Evolutionary conservation across 2,888 invertebrate genomes (phyloP).

Genomic region (Saturnia japonica): DNA sequence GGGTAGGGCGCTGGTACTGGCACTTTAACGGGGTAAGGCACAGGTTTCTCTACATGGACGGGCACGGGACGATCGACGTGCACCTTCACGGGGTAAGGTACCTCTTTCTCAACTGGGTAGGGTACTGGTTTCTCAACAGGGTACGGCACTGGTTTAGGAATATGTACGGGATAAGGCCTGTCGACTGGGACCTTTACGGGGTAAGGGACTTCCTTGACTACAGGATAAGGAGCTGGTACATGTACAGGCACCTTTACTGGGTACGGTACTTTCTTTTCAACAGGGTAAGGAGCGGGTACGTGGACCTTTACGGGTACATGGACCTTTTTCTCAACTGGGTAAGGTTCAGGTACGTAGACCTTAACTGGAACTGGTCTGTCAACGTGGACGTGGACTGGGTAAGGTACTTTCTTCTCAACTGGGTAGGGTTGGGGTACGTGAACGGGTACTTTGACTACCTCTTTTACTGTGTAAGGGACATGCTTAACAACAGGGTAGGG

Average conservation of each 20-base stretch:
- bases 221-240: conserved; percentile 85
- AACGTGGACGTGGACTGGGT: conserved; percentile 78
- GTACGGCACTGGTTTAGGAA: conserved; percentile 83
- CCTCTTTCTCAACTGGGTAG: conserved; percentile 83
- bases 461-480: conserved; percentile 86
- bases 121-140: conserved; percentile 82
- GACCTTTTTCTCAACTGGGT: conserved; percentile 84
- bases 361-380: conserved; percentile 78
- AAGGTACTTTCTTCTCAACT: conserved; percentile 83
- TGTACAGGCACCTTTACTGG: conserved; percentile 84
- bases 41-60: conserved; percentile 70
- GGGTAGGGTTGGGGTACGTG: conserved; percentile 87
- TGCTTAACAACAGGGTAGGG: conserved; percentile 86
- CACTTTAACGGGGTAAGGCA: conserved; percentile 84
- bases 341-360: conserved; percentile 81
- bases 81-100: conserved; percentile 84
- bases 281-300: conserved; percentile 86
- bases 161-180: conserved; percentile 84
- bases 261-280: conserved; percentile 85
- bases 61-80: conserved; percentile 81
- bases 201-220: conserved; percentile 78
- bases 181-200: conserved; percentile 86
- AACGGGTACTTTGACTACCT: conserved; percentile 82
- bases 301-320: conserved; percentile 85
- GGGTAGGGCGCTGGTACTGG: conserved; percentile 85